Conservation (phyloP, 1,140 invertebrate genomes). For the Lordiphosa collinella region DNA sequence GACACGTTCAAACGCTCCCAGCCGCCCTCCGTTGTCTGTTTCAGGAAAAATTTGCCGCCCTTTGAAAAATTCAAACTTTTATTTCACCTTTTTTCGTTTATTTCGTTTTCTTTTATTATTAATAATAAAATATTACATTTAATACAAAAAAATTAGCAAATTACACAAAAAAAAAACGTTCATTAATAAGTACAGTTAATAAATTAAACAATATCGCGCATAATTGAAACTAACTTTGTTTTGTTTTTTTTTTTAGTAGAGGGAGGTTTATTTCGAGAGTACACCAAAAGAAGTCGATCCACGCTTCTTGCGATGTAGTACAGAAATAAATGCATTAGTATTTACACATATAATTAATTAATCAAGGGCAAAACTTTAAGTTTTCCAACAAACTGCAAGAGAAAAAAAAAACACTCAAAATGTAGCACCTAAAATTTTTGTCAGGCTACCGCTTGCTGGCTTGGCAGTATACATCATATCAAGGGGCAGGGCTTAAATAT, state of each 20-base stretch:
- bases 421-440: constrained; percentile 48
- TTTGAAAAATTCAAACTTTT: neutral
- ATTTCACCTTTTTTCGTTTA: constrained; percentile 14
- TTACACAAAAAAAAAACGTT: constrained; percentile 23
- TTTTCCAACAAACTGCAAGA: constrained; percentile 45
- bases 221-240: constrained; percentile 49
- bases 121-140: constrained; percentile 63
- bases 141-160: constrained; percentile 54
- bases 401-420: constrained; percentile 20
- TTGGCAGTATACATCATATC: constrained; percentile 46
- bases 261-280: constrained; percentile 59
- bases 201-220: constrained; percentile 67
- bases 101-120: constrained; percentile 60
- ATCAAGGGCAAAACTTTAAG: constrained; percentile 59
- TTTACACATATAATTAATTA: constrained; percentile 58
- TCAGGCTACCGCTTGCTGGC: constrained; percentile 33
- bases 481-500: constrained; percentile 2
- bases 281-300: constrained; percentile 59
- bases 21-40: neutral
- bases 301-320: constrained; percentile 64
- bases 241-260: constrained; percentile 5
- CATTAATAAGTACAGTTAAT: constrained; percentile 74
- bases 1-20: too few species aligned
- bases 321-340: constrained; percentile 74
- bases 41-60: neutral